Conservation (phyloP, 2,888 invertebrate species). For the Athetis lepigone region DNA sequence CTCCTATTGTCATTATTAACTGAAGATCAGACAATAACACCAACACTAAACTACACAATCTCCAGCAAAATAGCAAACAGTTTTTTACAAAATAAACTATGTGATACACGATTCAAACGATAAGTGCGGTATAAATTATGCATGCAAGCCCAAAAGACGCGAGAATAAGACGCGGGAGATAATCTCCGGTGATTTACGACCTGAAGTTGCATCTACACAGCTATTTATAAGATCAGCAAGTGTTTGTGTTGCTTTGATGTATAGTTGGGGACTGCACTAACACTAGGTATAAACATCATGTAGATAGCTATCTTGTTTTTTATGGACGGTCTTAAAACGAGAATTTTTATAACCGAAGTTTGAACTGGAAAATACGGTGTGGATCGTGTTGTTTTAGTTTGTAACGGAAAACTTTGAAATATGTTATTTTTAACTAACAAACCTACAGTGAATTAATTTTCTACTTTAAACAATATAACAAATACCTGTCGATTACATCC, state of each 20-base stretch:
- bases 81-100: slow-evolving; percentile 61
- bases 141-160: slow-evolving; percentile 82
- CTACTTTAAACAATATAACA: no score
- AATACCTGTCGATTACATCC: no score
- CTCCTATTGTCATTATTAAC: no score
- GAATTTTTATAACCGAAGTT: slow-evolving; percentile 30
- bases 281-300: slow-evolving; percentile 42
- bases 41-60: not conserved
- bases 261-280: slow-evolving; percentile 46
- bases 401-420: not conserved
- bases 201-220: slow-evolving; percentile 81
- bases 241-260: slow-evolving; percentile 55
- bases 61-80: slow-evolving; percentile 11
- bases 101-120: slow-evolving; percentile 67
- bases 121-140: slow-evolving; percentile 83
- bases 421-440: no score
- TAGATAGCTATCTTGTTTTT: slow-evolving; percentile 35
- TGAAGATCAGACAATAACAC: no score
- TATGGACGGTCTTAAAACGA: slow-evolving; percentile 28
- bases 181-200: slow-evolving; percentile 88
- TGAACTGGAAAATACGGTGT: slow-evolving; percentile 13
- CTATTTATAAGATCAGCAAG: slow-evolving; percentile 56
- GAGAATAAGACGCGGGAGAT: slow-evolving; percentile 82
- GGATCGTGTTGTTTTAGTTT: not conserved
- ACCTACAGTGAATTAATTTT: no score